Percentiles rank a stretch among this genome's conserved stretches.
Evolutionary conservation across 2,113 vertebrate genomes (phyloP).

Genomic region (Podocnemis expansa): DNA sequence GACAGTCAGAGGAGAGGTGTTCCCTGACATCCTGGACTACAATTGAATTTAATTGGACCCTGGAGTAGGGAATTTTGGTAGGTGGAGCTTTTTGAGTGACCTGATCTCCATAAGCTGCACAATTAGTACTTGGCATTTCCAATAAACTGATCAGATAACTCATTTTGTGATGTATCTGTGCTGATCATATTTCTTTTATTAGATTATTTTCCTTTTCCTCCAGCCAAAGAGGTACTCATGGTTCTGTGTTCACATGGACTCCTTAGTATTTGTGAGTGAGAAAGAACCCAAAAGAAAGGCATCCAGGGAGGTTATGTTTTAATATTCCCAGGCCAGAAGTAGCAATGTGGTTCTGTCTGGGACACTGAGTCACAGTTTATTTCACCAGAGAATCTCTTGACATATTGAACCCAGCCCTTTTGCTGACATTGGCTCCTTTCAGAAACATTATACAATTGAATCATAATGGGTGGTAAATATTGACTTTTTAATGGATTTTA

Average conservation of each 20-base stretch:
- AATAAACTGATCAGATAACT: neutral
- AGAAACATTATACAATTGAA: neutral
- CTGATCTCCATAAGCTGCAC: neutral
- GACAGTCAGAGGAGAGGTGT: neutral
- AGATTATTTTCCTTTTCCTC: too few relatives aligned
- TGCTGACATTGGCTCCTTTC: neutral
- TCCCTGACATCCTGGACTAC: neutral
- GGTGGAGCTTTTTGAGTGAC: neutral
- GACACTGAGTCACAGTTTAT: neutral
- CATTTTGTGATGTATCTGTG: neutral
- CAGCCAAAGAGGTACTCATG: neutral
- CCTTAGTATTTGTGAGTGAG: neutral
- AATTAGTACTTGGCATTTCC: neutral
- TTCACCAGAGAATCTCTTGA: neutral
- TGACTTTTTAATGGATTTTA: neutral
- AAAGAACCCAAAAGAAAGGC: neutral
- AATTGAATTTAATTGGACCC: neutral
- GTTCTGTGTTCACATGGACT: neutral
- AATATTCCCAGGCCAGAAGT: neutral
- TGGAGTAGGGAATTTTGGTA: neutral
- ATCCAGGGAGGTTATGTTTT: neutral
- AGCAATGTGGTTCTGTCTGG: neutral
- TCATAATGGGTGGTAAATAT: too few relatives aligned
- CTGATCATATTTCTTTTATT: too few relatives aligned
- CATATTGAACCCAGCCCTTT: neutral